Evolutionary conservation across 2,113 vertebrate species (phyloP), one percentile per base, ranked within the genome.

Genomic region (Grantiella picta): DNA sequence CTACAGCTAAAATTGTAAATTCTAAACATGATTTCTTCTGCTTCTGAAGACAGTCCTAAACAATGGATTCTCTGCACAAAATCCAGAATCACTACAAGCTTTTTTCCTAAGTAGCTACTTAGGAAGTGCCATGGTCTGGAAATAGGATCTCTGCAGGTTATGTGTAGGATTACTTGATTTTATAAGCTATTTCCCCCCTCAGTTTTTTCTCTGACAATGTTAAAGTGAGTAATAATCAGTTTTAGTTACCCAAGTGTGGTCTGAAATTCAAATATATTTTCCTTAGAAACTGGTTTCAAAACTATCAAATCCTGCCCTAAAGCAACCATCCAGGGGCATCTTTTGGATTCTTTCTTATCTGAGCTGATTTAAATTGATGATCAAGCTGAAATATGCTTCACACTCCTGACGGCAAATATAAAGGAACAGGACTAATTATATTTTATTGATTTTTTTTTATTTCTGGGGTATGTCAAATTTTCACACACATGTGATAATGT

Each of bases 401-500:
- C 5, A 29, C 3, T 68, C 16, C 11, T 36, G 20, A 75, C 13
- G 57, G 35, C 12, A 85, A 20, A 60, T 49, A 78, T 15, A 54
- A 75, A 79, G 29, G 13, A 82, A 42, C 3, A 71, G 8, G 5
- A 60, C 52, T 54, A 14, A 49, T 49, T 61, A 59, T 24, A 69
- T 61, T 68, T 72, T 70, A 56, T 27, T 56, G 23, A n/a, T 4
- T 3, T 28, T 3, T 28, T 60, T 80, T 86, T 56, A 25, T 56
- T 81, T 73, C 17, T 70, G 24, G 5, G 22, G 3, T 36, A 36
- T 33, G 25, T 31, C 10, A n/a, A 47, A 63, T 75, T 94, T 79
- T 86, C 40, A 44, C 24, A 21, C 0, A 7, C 0, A 0, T 49
- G 5, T 5, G 5, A 68, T 33, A 82, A 42, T 38, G 7, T 33